phyloP scores from a whole-genome alignment of 2,797 vertebrate species.

The Neosilurus mollespiculum region DNA sequence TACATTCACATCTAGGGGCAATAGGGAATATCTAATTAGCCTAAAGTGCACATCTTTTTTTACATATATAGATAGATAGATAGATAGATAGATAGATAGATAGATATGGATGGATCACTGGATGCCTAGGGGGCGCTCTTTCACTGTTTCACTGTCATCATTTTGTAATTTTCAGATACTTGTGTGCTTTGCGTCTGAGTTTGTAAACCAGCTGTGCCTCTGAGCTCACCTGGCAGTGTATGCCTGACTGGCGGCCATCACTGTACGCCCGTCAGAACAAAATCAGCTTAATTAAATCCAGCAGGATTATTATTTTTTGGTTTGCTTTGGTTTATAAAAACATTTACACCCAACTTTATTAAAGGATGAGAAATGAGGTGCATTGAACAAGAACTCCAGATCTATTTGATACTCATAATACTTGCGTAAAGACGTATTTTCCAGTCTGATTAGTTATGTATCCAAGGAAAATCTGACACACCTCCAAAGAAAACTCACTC shows the following conservation, averaged over 20 bases:
- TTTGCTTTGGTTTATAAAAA: background rate
- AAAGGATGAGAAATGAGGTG: background rate
- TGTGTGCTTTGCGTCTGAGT: background rate
- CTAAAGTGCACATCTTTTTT: too few species aligned
- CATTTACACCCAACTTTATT: background rate
- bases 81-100: too few species aligned
- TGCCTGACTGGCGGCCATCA: background rate
- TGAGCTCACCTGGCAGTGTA: background rate
- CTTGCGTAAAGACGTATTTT: slow-evolving; percentile 7
- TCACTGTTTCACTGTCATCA: background rate
- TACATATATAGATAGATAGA: too few species aligned
- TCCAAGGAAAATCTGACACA: background rate
- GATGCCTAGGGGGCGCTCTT: background rate
- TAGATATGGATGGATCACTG: too few species aligned
- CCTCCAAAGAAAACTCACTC: slow-evolving; percentile 3
- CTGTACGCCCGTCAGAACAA: background rate
- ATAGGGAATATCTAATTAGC: too few species aligned
- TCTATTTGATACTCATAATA: background rate
- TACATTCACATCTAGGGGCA: too few species aligned
- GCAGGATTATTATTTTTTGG: background rate
- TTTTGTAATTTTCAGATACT: background rate
- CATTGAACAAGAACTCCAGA: slow-evolving; percentile 9
- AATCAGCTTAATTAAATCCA: background rate
- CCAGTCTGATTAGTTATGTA: slow-evolving; percentile 11
- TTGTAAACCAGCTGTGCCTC: background rate